These are phyloP conservation scores for Nothura maculosa DNA, from an alignment of 2,797 vertebrate genomes.

Conservation along the genomic window DNA sequence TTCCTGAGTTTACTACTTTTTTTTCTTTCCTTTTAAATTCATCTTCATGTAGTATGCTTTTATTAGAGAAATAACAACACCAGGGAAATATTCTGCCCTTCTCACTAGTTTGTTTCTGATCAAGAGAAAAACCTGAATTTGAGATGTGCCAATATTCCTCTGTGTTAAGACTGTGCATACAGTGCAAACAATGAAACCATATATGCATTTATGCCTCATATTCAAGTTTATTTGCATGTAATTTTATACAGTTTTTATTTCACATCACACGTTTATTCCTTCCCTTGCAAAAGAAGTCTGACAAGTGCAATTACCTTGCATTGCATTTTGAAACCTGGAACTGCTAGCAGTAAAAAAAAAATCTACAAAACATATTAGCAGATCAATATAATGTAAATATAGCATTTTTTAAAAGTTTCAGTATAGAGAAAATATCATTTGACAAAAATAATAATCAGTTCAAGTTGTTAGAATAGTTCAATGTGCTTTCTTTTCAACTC, in stretches of 20 bases:
- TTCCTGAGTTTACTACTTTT: background rate
- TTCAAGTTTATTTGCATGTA: constrained; percentile 67
- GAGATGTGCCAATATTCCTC: background rate
- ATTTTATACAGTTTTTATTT: constrained; percentile 60
- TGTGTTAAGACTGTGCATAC: background rate
- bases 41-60: background rate
- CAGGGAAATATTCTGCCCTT: background rate
- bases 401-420: constrained; percentile 41
- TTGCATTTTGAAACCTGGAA: constrained; percentile 57
- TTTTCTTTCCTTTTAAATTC: background rate
- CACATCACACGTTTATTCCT: constrained; percentile 64
- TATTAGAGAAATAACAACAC: background rate
- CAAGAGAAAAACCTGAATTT: background rate
- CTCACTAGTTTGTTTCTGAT: background rate
- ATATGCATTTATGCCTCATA: constrained; percentile 36
- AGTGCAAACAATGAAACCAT: constrained; percentile 27
- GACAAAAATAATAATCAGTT: constrained; percentile 21
- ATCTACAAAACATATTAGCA: constrained; percentile 51
- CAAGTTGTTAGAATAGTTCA: constrained; percentile 43
- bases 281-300: constrained; percentile 43
- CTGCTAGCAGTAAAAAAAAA: background rate
- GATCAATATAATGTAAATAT: constrained; percentile 61
- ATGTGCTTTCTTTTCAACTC: constrained; percentile 54
- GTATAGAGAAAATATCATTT: constrained; percentile 19
- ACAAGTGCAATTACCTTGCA: constrained; percentile 46